phyloP scores from a whole-genome alignment of 2,797 vertebrate genomes.

The Parauchenoglanis ngamensis region DNA sequence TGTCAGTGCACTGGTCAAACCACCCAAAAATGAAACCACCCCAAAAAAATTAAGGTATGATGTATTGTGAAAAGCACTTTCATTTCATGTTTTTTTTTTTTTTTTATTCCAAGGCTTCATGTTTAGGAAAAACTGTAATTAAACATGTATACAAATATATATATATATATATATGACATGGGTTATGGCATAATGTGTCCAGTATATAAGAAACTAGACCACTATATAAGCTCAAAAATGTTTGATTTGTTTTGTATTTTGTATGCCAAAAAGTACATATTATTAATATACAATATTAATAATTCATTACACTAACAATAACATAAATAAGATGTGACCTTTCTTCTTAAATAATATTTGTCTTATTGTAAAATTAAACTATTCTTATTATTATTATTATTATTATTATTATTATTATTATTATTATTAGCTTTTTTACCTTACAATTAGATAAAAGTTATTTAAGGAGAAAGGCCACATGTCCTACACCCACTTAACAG shows the following conservation, averaged over 20 bases:
- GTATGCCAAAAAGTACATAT: neutral
- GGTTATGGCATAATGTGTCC: neutral
- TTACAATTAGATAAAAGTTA: conserved; percentile 30
- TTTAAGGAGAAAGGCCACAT: conserved; percentile 41
- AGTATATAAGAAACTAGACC: neutral
- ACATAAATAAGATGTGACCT: conserved; percentile 8
- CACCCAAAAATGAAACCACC: neutral
- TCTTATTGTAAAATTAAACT: neutral
- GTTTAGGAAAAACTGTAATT: neutral
- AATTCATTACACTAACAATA: neutral
- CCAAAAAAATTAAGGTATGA: no score
- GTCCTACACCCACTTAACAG: conserved; percentile 36
- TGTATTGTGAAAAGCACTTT: neutral
- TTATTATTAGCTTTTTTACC: no score
- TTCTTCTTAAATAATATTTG: conserved; percentile 19
- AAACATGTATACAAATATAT: neutral
- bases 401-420: neutral
- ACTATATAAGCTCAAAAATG: neutral
- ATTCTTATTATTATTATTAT: neutral
- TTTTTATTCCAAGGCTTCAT: neutral
- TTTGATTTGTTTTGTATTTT: neutral
- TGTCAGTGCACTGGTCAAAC: neutral
- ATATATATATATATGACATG: neutral
- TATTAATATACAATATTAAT: neutral
- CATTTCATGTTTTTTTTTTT: neutral